Evolutionary conservation across 2,797 vertebrate species (phyloP).

Genomic region (Threskiornis aethiopicus): DNA sequence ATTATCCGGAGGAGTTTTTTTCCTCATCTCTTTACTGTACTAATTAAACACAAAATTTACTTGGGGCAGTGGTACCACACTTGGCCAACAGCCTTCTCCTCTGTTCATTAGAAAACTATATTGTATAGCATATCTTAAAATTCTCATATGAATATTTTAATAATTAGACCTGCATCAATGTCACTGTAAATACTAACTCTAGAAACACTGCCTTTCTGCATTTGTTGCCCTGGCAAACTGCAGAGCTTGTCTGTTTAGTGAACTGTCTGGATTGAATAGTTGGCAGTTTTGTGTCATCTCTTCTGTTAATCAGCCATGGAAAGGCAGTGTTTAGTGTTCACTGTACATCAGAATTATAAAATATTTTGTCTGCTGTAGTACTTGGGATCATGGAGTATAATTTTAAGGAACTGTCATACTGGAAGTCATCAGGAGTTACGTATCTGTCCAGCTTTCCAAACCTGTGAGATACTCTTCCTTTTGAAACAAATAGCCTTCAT

Average conservation of each 20-base stretch:
- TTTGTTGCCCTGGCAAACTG: background rate
- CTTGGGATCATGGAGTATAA: background rate
- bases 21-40: background rate
- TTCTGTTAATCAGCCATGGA: background rate
- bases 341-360: background rate
- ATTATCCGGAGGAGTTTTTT: background rate
- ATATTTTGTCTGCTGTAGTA: background rate
- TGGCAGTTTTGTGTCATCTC: background rate
- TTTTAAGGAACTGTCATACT: background rate
- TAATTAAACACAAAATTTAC: background rate
- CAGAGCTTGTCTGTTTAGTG: background rate
- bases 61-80: background rate
- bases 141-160: background rate
- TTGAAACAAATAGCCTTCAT: background rate
- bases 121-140: background rate
- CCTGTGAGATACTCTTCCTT: background rate
- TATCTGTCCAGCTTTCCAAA: background rate
- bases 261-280: background rate
- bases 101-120: background rate
- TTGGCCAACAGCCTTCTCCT: background rate
- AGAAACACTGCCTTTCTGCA: background rate
- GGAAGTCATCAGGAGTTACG: background rate
- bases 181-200: background rate
- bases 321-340: background rate
- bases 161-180: background rate